Conservation (phyloP, 2,888 invertebrate species). For the Magallana nippona region DNA sequence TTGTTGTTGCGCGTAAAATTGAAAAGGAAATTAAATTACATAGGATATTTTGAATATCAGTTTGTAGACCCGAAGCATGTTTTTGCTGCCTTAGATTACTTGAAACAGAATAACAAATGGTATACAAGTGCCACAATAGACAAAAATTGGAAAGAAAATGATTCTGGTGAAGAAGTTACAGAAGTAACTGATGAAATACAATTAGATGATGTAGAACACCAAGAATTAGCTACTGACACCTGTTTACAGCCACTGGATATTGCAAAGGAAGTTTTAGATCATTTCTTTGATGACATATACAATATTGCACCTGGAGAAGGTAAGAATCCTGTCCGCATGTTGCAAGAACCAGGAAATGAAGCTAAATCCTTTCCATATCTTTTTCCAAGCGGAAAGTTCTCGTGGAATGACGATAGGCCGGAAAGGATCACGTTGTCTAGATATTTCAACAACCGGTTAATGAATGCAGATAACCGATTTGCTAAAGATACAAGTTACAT, state of each 20-base stretch:
- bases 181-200: neutral
- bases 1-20: constrained; percentile 51
- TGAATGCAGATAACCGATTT: constrained; percentile 48
- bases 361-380: constrained; percentile 44
- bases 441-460: constrained; percentile 49
- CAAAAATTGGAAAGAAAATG: neutral
- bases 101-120: constrained; percentile 23
- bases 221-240: constrained; percentile 31
- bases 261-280: constrained; percentile 42
- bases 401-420: constrained; percentile 39
- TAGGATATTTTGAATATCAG: constrained; percentile 36
- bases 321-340: constrained; percentile 41
- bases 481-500: constrained; percentile 44
- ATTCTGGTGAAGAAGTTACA: neutral
- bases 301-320: constrained; percentile 52
- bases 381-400: constrained; percentile 45
- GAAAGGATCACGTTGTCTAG: constrained; percentile 39
- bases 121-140: constrained; percentile 20
- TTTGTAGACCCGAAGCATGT: constrained; percentile 31
- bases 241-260: constrained; percentile 50
- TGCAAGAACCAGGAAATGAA: constrained; percentile 42
- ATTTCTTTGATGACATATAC: constrained; percentile 37
- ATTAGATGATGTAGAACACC: neutral
- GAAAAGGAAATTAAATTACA: constrained; percentile 47
- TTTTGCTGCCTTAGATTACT: neutral